A percentile compares a stretch with the other conserved stretches of the same genome.
Conservation (phyloP, 2,888 invertebrate genomes). For the Megalurothrips usitatus region DNA sequence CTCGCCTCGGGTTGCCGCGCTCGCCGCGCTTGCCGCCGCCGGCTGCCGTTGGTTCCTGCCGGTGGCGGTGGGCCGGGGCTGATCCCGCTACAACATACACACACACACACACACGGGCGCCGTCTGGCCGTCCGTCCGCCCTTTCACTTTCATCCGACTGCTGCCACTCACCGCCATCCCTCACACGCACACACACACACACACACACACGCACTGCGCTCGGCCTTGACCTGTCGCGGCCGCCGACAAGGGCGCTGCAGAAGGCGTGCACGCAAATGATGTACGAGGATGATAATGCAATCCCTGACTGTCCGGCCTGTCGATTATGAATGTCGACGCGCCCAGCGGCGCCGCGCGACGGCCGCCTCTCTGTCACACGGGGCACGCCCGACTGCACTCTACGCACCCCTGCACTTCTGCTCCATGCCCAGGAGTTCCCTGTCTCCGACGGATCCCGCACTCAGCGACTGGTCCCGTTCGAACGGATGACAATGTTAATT, state of each 20-base stretch:
- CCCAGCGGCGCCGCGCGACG: too few relatives aligned
- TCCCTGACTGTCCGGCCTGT: neutral
- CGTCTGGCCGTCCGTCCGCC: neutral
- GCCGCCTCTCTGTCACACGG: too few relatives aligned
- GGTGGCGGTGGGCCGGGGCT: too few relatives aligned
- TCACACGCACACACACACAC: neutral
- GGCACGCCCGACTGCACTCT: too few relatives aligned
- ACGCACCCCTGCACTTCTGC: too few relatives aligned
- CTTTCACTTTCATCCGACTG: constrained; percentile 6
- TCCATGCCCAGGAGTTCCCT: too few relatives aligned
- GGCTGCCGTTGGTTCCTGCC: neutral
- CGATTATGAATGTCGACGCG: neutral
- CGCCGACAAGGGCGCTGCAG: neutral
- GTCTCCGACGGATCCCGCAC: too few relatives aligned
- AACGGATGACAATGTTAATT: too few relatives aligned
- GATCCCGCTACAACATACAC: neutral
- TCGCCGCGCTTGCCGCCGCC: neutral
- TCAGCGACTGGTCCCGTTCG: too few relatives aligned
- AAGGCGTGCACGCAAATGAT: neutral
- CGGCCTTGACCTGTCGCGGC: neutral
- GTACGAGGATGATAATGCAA: neutral
- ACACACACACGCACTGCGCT: neutral
- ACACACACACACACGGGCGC: neutral
- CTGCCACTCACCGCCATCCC: neutral
- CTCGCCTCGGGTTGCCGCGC: neutral